Evolutionary conservation across 2,113 vertebrate species (phyloP).

Genomic region (Cottus gobio): DNA sequence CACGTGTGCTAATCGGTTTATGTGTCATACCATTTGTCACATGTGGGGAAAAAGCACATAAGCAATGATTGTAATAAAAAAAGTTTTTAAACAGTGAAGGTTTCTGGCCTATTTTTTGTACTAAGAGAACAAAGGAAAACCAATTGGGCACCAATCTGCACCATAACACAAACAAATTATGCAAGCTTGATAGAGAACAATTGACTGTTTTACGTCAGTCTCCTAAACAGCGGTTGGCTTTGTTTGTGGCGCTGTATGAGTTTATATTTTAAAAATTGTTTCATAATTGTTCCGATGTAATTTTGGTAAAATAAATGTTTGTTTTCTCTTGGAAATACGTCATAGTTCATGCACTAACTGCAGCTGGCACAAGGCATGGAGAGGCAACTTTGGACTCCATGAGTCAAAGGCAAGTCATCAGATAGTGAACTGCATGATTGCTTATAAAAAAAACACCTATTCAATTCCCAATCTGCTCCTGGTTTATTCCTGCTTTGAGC

Average conservation of each 20-base stretch:
- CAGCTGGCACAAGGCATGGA: conserved; percentile 4
- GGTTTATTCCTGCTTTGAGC: background rate
- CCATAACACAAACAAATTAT: conserved; percentile 42
- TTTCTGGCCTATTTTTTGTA: conserved; percentile 4
- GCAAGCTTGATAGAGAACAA: conserved; percentile 9
- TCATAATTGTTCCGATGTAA: conserved; percentile 7
- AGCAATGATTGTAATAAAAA: conserved; percentile 11
- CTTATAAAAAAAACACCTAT: conserved; percentile 5
- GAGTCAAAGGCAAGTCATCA: conserved; percentile 20
- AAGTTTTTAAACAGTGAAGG: conserved; percentile 8
- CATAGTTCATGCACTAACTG: conserved; percentile 17
- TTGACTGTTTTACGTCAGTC: conserved; percentile 18
- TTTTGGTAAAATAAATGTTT: conserved; percentile 33
- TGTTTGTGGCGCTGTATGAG: conserved; percentile 29
- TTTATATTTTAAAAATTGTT: conserved; percentile 29
- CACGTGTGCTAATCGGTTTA: conserved; percentile 49
- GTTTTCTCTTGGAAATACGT: conserved; percentile 18
- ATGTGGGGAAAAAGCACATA: conserved; percentile 20
- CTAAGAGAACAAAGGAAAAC: background rate
- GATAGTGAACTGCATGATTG: background rate
- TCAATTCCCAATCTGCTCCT: background rate
- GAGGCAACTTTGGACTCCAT: conserved; percentile 10
- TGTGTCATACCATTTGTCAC: conserved; percentile 50
- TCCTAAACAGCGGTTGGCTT: conserved; percentile 28
- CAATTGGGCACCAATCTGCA: conserved; percentile 31